These are phyloP conservation scores for Butorides virescens DNA, from an alignment of 2,113 vertebrate species.

Conservation along the genomic window DNA sequence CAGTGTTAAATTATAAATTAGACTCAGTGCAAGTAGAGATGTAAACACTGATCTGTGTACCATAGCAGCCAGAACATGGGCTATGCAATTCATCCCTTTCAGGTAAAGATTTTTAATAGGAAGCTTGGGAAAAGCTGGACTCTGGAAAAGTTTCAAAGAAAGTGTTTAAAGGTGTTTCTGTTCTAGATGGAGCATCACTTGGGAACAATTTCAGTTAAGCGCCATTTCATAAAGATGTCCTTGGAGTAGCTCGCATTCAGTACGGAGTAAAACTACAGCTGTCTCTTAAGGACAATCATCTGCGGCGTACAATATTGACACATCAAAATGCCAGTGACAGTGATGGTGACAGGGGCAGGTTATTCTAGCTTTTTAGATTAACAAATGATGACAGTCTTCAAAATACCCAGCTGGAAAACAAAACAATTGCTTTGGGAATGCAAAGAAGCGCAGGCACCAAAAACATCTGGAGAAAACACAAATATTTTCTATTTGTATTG, in stretches of 20 bases:
- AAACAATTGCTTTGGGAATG: slow-evolving; percentile 40
- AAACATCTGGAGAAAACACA: slow-evolving; percentile 45
- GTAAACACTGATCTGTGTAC: slow-evolving; percentile 46
- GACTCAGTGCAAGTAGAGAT: slow-evolving; percentile 11
- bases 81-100: slow-evolving; percentile 11
- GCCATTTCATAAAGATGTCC: neutral
- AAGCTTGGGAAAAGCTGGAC: slow-evolving; percentile 28
- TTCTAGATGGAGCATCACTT: neutral
- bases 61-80: neutral
- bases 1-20: slow-evolving; percentile 64
- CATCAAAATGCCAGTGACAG: slow-evolving; percentile 18
- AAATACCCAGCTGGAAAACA: slow-evolving; percentile 34
- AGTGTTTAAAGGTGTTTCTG: slow-evolving; percentile 1
- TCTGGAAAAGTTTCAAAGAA: slow-evolving; percentile 20
- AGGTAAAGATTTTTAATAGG: slow-evolving; percentile 54
- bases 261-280: neutral
- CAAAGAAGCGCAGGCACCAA: neutral
- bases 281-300: slow-evolving; percentile 22
- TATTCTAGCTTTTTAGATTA: slow-evolving; percentile 30
- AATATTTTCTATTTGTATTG: neutral
- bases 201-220: slow-evolving; percentile 24
- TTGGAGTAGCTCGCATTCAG: slow-evolving; percentile 13
- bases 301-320: neutral
- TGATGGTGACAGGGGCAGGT: slow-evolving; percentile 13
- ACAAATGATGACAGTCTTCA: slow-evolving; percentile 26